These are phyloP conservation scores for Colistium nudipinnis DNA, from an alignment of 2,113 vertebrate species.

Conservation along the genomic window DNA sequence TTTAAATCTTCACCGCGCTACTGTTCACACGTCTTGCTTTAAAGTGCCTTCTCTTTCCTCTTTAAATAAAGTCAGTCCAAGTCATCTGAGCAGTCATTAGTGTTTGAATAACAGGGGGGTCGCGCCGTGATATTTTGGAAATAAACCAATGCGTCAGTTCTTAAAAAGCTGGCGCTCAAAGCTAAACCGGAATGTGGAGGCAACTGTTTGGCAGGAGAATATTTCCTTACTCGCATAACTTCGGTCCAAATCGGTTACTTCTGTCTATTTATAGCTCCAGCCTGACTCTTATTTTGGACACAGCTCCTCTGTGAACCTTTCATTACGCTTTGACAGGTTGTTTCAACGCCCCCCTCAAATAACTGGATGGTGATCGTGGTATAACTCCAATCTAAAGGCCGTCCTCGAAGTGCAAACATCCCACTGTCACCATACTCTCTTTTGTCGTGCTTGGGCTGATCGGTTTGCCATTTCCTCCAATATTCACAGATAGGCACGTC, in stretches of 20 bases:
- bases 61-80: not conserved
- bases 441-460: conserved; percentile 10
- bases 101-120: not conserved
- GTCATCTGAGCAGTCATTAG: not conserved
- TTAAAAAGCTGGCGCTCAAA: conserved; percentile 7
- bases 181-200: conserved; percentile 15
- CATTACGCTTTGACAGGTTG: conserved; percentile 45
- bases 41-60: not conserved
- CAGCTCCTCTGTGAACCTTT: conserved; percentile 37
- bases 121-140: conserved; percentile 1
- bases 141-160: conserved; percentile 3
- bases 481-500: conserved; percentile 23
- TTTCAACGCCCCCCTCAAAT: conserved; percentile 58
- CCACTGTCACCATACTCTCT: not conserved
- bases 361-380: conserved; percentile 18
- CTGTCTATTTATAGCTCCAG: conserved; percentile 48
- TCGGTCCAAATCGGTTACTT: conserved; percentile 22
- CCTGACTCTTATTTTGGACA: conserved; percentile 38
- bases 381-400: conserved; percentile 22
- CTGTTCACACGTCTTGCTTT: not conserved
- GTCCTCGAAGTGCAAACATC: conserved; percentile 24
- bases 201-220: not conserved
- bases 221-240: conserved; percentile 40
- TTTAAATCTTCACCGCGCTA: not conserved
- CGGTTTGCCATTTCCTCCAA: not conserved